Percentiles rank a stretch among this genome's conserved stretches.
Conservation (phyloP, 2,113 vertebrate species). For the Atrichornis clamosus region DNA sequence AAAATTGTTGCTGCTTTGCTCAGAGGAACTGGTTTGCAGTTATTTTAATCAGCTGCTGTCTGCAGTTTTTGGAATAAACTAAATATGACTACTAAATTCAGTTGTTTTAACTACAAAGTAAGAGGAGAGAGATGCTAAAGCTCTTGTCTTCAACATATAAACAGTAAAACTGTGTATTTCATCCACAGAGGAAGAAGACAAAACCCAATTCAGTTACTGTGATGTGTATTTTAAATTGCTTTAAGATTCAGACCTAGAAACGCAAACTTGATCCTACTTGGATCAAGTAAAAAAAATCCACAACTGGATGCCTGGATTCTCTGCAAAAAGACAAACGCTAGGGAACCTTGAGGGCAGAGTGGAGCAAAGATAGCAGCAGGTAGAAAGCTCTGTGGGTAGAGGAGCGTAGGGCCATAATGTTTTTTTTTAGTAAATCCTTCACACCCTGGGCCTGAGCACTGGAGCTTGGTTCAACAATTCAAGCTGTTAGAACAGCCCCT, state of each 20-base stretch:
- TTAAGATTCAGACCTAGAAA: neutral
- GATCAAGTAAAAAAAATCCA: neutral
- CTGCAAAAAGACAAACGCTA: neutral
- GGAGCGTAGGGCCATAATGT: neutral
- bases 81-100: neutral
- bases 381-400: neutral
- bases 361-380: neutral
- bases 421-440: neutral
- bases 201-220: neutral
- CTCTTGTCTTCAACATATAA: neutral
- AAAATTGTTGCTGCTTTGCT: neutral
- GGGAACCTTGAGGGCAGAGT: neutral
- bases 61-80: neutral
- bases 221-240: neutral
- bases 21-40: neutral
- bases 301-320: neutral
- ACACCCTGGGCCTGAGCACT: neutral
- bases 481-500: neutral
- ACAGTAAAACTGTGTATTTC: neutral
- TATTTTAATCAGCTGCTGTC: neutral
- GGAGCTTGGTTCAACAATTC: neutral
- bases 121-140: neutral
- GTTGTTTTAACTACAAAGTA: neutral
- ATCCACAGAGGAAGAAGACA: neutral
- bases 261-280: neutral